Conservation (phyloP, 2,888 invertebrate genomes). For the Cantharis lateralis region DNA sequence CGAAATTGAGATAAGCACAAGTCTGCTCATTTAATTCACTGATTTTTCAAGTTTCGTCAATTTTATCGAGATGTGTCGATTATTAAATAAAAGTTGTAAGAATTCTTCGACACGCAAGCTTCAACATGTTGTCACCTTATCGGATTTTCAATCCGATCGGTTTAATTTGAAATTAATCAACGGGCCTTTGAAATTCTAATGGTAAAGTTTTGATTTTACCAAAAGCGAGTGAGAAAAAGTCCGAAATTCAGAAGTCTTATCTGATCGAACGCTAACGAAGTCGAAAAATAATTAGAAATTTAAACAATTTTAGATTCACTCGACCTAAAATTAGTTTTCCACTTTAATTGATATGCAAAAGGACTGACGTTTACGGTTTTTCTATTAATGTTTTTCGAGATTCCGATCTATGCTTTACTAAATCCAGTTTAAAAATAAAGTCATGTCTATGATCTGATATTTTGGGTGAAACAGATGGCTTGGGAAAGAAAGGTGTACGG, state of each 20-base stretch:
- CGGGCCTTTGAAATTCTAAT: not conserved
- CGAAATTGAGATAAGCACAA: constrained; percentile 37
- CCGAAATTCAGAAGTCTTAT: not conserved
- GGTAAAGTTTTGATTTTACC: not conserved
- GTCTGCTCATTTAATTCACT: constrained; percentile 36
- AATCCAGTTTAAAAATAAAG: not conserved
- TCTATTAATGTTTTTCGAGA: not conserved
- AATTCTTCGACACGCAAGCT: constrained; percentile 35
- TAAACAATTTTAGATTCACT: not conserved
- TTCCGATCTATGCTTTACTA: not conserved
- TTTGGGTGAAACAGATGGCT: not conserved
- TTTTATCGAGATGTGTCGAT: constrained; percentile 30
- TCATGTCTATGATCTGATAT: not conserved
- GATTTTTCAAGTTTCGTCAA: constrained; percentile 36
- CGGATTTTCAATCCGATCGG: constrained; percentile 35
- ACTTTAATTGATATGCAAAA: not conserved
- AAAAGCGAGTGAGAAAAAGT: not conserved
- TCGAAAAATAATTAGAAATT: not conserved
- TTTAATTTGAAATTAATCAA: constrained; percentile 33
- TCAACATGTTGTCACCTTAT: constrained; percentile 36
- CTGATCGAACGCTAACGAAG: not conserved
- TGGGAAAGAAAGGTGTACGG: not conserved
- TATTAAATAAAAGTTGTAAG: constrained; percentile 15
- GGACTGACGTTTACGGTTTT: not conserved
- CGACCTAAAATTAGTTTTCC: not conserved